Conservation (phyloP, 1,140 invertebrate species). For the Bombus soroeensis region DNA sequence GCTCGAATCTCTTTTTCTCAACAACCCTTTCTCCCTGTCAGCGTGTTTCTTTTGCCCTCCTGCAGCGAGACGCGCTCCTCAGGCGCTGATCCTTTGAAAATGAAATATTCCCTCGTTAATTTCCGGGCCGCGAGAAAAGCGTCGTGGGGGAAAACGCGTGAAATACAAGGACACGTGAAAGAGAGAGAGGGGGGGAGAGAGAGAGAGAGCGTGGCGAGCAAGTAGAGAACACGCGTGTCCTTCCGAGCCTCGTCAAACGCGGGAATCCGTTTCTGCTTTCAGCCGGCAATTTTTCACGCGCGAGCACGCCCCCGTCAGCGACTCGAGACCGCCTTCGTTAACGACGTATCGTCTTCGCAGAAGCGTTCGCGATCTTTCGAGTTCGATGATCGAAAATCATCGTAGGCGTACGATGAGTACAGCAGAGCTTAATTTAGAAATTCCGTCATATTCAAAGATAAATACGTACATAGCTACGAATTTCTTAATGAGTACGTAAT, state of each 20-base stretch:
- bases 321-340: conserved; percentile 25
- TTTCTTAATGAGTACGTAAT: too few species aligned
- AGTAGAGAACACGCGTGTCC: not conserved
- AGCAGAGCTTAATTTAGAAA: not conserved
- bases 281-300: conserved; percentile 33
- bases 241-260: conserved; percentile 36
- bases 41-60: conserved; percentile 7
- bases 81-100: conserved; percentile 61
- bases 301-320: conserved; percentile 4
- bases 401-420: not conserved
- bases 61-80: conserved; percentile 17
- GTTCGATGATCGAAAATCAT: not conserved
- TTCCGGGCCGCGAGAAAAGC: conserved; percentile 50
- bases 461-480: too few species aligned
- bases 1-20: conserved; percentile 24
- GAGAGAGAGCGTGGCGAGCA: not conserved
- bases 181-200: not conserved
- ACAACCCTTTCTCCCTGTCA: not conserved
- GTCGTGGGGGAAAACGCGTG: conserved; percentile 49
- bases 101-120: conserved; percentile 63
- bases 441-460: not conserved
- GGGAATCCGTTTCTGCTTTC: conserved; percentile 38
- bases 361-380: not conserved
- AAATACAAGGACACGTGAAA: conserved; percentile 30
- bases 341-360: conserved; percentile 33